Evolutionary conservation across 2,888 invertebrate genomes (phyloP).

Genomic region (Nemotelus nigrinus): DNA sequence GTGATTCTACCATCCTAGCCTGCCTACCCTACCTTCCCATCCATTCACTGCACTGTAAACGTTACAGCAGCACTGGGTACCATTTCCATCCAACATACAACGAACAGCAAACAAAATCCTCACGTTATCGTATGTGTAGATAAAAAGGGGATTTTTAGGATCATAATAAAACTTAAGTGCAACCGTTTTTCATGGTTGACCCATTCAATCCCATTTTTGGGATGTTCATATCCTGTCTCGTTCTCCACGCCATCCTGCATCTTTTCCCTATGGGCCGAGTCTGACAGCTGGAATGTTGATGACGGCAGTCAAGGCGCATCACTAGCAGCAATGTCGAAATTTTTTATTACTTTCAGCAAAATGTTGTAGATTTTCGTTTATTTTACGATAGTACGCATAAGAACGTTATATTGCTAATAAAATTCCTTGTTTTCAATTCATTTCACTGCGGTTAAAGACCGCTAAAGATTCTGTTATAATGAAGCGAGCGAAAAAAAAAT

Average conservation of each 20-base stretch:
- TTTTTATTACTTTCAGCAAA: constrained; percentile 41
- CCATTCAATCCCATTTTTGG: constrained; percentile 41
- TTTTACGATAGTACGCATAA: constrained; percentile 31
- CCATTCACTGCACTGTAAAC: not conserved
- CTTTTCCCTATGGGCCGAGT: not conserved
- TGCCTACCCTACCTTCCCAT: not conserved
- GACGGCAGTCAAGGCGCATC: not conserved
- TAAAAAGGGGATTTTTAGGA: constrained; percentile 44
- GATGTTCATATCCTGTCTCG: constrained; percentile 33
- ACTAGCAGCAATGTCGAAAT: not conserved
- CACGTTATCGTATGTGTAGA: constrained; percentile 44
- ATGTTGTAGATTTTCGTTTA: constrained; percentile 39
- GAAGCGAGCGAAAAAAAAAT: no score
- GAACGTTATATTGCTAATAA: constrained; percentile 41
- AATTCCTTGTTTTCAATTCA: constrained; percentile 45
- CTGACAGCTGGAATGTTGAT: no score
- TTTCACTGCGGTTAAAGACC: constrained; percentile 34
- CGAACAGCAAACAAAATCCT: constrained; percentile 31
- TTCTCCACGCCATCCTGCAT: not conserved
- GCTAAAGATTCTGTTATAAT: constrained; percentile 9
- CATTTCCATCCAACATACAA: not conserved
- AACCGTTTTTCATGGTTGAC: constrained; percentile 45
- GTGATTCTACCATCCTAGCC: not conserved
- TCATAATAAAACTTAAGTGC: constrained; percentile 45
- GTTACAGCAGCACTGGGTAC: no score